Base-by-base conservation (phyloP, 2,113 vertebrate species). In the Ranitomeya imitator region DNA sequence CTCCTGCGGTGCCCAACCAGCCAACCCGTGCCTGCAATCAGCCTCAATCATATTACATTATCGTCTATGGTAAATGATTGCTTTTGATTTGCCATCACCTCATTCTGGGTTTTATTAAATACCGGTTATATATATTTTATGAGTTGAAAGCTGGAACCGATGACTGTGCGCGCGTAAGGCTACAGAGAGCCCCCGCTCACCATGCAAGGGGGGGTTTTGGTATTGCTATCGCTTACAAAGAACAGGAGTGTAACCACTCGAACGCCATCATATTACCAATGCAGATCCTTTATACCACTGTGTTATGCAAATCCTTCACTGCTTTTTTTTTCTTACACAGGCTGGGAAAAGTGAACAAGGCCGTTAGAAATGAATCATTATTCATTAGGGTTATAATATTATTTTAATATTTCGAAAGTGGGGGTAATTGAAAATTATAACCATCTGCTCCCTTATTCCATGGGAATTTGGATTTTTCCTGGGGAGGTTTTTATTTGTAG, bases 251-350 rank as follows among this genome's bases (percentile, higher is more conserved):
- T 74, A 52, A 77, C 54, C 71, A 76, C 87, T 65, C 55, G 54
- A 59, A 82, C 86, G 23, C 71, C 71, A 88, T 80, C 87, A 31
- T 77, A 88, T 88, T 88, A 88, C 71, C 80, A 88, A 88, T 88
- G 83, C 87, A 88, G 77, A 88, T 84, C 52, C 59, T 83, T 88
- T 77, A 77, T 78, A 76, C 37, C 87, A 21, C 59, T 61, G 71
- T 67, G 69, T 77, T 83, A 77, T 88, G 80, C 87, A 88, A 88
- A 83, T 83, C 13, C 57, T 23, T 3, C n/a, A 0, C 54, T 13
- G 12, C 63, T 76, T 74, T 16, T 60, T 60, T 73, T 31, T 19
- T 23, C n/a, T 19, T 6, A 11, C 26, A 0, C 52, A 74, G 18
- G 31, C 84, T 4, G 15, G 11, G n/a, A 45, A 31, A 78, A 73